Conservation (phyloP, 2,888 invertebrate genomes). For the Hirudinaria manillensis region DNA sequence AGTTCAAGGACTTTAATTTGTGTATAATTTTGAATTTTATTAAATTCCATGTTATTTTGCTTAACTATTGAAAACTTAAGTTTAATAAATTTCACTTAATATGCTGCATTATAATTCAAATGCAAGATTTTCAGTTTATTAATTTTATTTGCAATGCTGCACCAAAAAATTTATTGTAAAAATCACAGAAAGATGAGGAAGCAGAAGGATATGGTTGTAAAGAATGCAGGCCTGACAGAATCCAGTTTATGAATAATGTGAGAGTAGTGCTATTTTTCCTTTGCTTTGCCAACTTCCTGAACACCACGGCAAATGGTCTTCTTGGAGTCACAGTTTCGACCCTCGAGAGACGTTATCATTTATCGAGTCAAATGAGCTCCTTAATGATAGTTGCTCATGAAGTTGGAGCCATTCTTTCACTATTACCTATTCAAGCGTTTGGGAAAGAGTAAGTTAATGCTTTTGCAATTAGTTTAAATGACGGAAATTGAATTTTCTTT, state of each 20-base stretch:
- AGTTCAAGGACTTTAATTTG: no score
- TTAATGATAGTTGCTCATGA: constrained; percentile 50
- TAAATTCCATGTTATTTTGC: no score
- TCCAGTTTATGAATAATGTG: constrained; percentile 35
- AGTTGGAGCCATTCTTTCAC: constrained; percentile 47
- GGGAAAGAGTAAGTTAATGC: constrained; percentile 32
- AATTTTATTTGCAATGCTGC: no score
- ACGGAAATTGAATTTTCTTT: no score
- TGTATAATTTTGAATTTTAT: no score
- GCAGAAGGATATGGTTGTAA: constrained; percentile 29
- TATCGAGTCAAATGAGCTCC: constrained; percentile 48
- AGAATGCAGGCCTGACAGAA: constrained; percentile 19
- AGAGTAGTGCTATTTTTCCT: constrained; percentile 31
- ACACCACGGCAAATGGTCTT: constrained; percentile 33
- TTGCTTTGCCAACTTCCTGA: constrained; percentile 34
- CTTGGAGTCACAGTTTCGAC: constrained; percentile 47
- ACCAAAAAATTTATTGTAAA: no score
- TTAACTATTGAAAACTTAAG: no score
- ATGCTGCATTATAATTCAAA: no score
- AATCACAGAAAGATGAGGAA: no score
- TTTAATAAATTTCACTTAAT: no score
- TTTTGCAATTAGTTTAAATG: no score
- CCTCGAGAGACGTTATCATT: constrained; percentile 48
- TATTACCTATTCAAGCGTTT: constrained; percentile 41
- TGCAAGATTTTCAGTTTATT: no score